These are phyloP conservation scores for Phataginus tricuspis DNA, from an alignment of 2,797 vertebrate genomes.

Conservation along the genomic window DNA sequence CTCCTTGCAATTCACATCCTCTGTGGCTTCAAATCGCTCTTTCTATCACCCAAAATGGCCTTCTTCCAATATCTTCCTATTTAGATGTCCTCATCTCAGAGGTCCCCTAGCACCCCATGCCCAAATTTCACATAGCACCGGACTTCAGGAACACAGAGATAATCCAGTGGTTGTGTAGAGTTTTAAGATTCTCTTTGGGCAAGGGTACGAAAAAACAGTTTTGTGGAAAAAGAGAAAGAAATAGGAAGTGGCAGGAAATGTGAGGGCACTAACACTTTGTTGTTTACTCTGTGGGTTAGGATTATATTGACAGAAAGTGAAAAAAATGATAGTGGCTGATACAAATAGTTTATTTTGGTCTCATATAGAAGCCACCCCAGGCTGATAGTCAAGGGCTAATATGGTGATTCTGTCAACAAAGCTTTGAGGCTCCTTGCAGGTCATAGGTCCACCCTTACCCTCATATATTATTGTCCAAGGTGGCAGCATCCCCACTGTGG, in stretches of 20 bases:
- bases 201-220: neutral
- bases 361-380: neutral
- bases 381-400: neutral
- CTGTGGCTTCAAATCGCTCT: neutral
- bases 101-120: neutral
- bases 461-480: neutral
- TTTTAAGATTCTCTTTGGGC: neutral
- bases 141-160: neutral
- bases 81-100: neutral
- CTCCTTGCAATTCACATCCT: neutral
- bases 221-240: neutral
- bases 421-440: neutral
- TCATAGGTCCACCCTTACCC: neutral
- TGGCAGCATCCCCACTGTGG: neutral
- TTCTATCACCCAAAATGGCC: neutral
- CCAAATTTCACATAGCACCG: neutral
- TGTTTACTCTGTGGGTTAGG: neutral
- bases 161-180: neutral
- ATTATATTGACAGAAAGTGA: neutral
- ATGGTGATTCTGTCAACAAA: neutral
- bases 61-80: neutral
- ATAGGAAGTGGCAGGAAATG: neutral
- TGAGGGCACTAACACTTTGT: neutral
- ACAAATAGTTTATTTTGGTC: neutral
- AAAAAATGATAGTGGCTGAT: neutral